A percentile compares a stretch with the other conserved stretches of the same genome.
These are phyloP conservation scores for Clupea harengus DNA, from an alignment of 2,113 vertebrate species.

Conservation along the genomic window DNA sequence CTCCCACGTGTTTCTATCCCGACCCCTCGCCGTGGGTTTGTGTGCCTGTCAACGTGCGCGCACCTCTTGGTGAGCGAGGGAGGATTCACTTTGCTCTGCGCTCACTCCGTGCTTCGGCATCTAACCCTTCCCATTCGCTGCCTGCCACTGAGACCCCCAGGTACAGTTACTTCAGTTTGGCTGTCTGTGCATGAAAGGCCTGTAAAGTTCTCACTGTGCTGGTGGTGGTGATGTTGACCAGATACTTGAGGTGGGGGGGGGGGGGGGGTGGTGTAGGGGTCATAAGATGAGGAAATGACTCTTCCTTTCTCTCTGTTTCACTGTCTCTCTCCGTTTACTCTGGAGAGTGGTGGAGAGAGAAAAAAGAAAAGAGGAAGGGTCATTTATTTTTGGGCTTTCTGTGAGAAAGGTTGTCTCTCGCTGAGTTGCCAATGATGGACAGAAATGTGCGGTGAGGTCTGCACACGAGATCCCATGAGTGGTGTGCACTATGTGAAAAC, in stretches of 20 bases:
- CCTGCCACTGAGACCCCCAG: not conserved
- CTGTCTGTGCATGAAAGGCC: conserved; percentile 6
- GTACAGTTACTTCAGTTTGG: not conserved
- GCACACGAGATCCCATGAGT: not conserved
- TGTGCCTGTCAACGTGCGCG: not conserved
- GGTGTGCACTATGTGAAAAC: not conserved
- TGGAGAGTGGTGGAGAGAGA: not conserved
- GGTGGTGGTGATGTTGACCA: conserved; percentile 21
- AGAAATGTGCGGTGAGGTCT: not conserved
- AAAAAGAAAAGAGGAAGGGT: not conserved
- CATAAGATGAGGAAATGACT: conserved; percentile 7
- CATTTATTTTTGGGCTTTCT: not conserved
- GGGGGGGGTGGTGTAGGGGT: not conserved
- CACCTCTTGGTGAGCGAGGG: not conserved
- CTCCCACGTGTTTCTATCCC: not conserved
- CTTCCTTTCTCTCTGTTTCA: not conserved
- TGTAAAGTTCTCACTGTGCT: not conserved
- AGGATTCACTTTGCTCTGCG: not conserved
- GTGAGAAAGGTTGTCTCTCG: not conserved
- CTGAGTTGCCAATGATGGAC: not conserved
- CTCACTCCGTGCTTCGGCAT: not conserved
- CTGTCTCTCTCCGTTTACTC: not conserved
- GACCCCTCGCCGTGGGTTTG: not conserved
- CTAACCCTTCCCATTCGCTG: not conserved
- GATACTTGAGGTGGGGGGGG: not conserved